Base-by-base conservation (phyloP, 2,113 vertebrate species). In the Nanorana parkeri region DNA sequence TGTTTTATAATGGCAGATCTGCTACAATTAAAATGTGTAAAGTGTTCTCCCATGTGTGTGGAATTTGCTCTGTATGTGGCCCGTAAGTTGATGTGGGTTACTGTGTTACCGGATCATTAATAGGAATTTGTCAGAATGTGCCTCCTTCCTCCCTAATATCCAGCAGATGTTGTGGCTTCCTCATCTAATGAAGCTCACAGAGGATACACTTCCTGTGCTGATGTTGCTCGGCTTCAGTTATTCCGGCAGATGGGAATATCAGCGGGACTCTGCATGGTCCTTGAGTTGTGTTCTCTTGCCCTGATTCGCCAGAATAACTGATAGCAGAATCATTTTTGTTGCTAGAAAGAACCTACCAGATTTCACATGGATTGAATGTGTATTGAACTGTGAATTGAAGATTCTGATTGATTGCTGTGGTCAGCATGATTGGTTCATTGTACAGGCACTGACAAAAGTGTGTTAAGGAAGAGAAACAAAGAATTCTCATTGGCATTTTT, bases 151-250 rank as follows among this genome's bases (percentile, higher is more conserved):
- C 55, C 17, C 28, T 60, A 60, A 75, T 75, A 75, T 60, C 32
- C 55, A 61, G 72, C 77, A 78, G 77, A 78, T 78, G 64, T 67
- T 32, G 64, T 17, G 24, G 36, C 77, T 78, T 78, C 77, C 77
- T 58, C 77, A 21, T 68, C 11, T 68, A 78, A 67, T 68, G 47
- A 56, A 55, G 52, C 54, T 68, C 20, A 15, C 26, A 68, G 51
- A 68, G 0, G 24, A 28, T n/a, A 6, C 17, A 28, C 61, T 54
- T 78, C 63, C 76, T 78, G 65, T 36, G 4, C 77, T 68, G 61
- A 52, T 68, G 64, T 56, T 24, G 52, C 24, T 52, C 23, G 23
- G 15, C 28, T 52, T 3, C 47, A 65, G 23, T 11, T 67, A 56
- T 78, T 58, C 51, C 47, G 67, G 77, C 47, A n/a, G 28, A 24